Percentiles rank a stretch among this genome's conserved stretches.
Evolutionary conservation across 2,797 vertebrate species (phyloP).

Genomic region (Smutsia gigantea): DNA sequence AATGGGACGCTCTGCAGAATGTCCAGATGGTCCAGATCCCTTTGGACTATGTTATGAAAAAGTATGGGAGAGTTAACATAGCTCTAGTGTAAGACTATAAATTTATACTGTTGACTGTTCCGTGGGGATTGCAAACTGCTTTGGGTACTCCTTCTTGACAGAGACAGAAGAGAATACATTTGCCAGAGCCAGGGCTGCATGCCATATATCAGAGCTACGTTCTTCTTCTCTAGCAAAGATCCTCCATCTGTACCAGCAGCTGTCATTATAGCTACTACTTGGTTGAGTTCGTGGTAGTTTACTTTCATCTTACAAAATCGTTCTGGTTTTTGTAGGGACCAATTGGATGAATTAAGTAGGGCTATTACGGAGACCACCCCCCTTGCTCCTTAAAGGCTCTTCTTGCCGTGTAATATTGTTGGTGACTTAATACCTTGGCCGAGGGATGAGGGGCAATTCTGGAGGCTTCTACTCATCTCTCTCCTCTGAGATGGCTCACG

Average conservation of each 20-base stretch:
- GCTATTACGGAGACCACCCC: too few relatives aligned
- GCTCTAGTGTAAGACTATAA: background rate
- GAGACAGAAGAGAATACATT: background rate
- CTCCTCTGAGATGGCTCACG: background rate
- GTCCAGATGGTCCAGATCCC: background rate
- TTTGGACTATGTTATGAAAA: background rate
- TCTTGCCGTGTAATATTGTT: background rate
- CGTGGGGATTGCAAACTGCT: background rate
- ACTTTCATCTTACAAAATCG: background rate
- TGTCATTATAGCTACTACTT: background rate
- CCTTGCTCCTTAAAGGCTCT: background rate
- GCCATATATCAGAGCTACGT: fast-evolving
- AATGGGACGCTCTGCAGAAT: background rate
- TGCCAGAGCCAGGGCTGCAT: fast-evolving
- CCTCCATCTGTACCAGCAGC: background rate
- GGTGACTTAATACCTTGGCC: background rate
- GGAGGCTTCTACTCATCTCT: background rate
- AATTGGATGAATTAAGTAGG: background rate
- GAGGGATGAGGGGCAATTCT: background rate
- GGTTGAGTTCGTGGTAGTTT: background rate
- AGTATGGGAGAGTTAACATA: background rate
- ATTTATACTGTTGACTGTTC: background rate
- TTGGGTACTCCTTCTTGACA: background rate
- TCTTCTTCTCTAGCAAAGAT: background rate
- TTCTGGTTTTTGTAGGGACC: background rate